Evolutionary conservation across 2,888 invertebrate species (phyloP).

Genomic region (Micropterix aruncella): DNA sequence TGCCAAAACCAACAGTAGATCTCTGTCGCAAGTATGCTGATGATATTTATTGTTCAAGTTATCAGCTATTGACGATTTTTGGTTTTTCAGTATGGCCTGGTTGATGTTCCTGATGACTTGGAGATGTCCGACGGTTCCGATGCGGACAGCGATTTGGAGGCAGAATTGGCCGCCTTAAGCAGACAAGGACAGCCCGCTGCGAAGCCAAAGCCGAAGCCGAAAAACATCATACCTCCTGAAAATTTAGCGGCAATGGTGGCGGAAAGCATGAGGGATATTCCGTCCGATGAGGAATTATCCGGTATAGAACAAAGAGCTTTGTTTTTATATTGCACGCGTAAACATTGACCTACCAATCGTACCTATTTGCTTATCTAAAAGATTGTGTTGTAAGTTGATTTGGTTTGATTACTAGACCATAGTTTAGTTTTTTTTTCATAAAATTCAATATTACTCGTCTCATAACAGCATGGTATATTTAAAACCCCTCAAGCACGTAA

Average conservation of each 20-base stretch:
- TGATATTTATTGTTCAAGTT: background rate
- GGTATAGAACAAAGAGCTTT: constrained; percentile 14
- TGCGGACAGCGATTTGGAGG: constrained; percentile 73
- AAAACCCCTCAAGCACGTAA: no score
- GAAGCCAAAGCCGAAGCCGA: constrained; percentile 21
- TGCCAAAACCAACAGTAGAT: background rate
- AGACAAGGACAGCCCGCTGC: constrained; percentile 18
- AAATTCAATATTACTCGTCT: no score
- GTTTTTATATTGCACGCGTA: no score
- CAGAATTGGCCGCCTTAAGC: constrained; percentile 65
- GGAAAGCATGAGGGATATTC: constrained; percentile 63
- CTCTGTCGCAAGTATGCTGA: background rate
- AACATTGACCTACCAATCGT: no score
- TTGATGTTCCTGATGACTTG: constrained; percentile 53
- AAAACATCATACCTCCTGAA: constrained; percentile 27
- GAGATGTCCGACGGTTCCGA: constrained; percentile 37
- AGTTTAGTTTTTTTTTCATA: no score
- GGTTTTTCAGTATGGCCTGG: constrained; percentile 52
- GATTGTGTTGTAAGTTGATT: no score
- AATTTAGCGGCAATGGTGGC: constrained; percentile 66
- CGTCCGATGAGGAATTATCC: constrained; percentile 61
- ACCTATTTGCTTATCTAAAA: no score
- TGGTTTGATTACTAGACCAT: no score
- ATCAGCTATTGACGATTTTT: no score
- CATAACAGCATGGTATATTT: no score